Evolutionary conservation across 2,797 vertebrate species (phyloP), one percentile per base, ranked within the genome.

Genomic region (Psittacula echo): DNA sequence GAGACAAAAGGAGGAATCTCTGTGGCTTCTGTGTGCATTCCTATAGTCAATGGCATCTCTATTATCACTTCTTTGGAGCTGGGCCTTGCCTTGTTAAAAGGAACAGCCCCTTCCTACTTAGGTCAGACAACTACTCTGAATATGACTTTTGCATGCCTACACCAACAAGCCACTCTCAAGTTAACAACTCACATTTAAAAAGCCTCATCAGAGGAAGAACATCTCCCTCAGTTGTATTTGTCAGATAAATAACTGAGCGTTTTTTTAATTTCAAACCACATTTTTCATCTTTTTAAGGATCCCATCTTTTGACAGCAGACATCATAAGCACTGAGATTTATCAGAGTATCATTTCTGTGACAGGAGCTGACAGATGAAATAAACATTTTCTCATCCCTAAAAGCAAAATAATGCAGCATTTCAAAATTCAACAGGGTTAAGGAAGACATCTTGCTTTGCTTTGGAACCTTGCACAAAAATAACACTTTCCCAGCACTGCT

Each of bases 31-130:
- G 47, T 56, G 39, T 78, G 91, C 92, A 88, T 83, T 94, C 83
- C 92, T 91, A 90, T 95, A 86, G 53, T 95, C 97, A 96, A 75
- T 93, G 92, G 83, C 95, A 94, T 96, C 95, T 90, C 93, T 93
- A 96, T 94, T 97, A 95, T 97, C 95, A 91, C 85, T 95, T 75
- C 96, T 96, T 95, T 81, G 93, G 92, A 83, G 91, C 91, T 87
- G 90, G 66, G 73, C 89, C 93, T 90, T 87, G 85, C 85, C 73
- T 93, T n/a, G 30, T 79, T 79, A 94, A 97, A 94, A 60, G 89
- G 90, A 96, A 87, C 82, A 92, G 72, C 79, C 44, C 9, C 76
- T 96, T 97, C 76, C 94, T 96, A 47, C 88, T 72, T 68, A 71
- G 90, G 68, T 81, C 84, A 60, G 48, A 73, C 41, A 34, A 86